Evolutionary conservation across 2,797 vertebrate genomes (phyloP).

Genomic region (Coccyzus lansbergi): DNA sequence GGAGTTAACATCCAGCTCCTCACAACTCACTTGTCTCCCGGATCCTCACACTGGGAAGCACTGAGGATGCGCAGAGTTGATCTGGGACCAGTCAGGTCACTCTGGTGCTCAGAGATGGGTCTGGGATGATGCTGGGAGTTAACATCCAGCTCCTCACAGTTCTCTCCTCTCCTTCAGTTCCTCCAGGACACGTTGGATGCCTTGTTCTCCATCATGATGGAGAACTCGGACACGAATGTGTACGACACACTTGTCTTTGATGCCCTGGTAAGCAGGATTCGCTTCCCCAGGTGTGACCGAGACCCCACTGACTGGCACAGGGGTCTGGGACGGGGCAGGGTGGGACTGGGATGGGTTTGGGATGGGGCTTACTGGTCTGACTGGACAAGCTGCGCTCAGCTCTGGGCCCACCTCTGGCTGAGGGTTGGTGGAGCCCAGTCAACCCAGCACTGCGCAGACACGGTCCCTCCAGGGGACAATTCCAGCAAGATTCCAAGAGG

Average conservation of each 20-base stretch:
- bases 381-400: neutral
- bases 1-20: no score
- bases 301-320: neutral
- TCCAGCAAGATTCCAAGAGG: no score
- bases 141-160: rapidly evolving
- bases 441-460: no score
- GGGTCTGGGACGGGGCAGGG: neutral
- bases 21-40: no score
- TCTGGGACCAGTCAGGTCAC: neutral
- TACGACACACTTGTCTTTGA: conserved; percentile 65
- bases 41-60: no score
- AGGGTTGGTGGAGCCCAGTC: no score
- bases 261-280: conserved; percentile 37
- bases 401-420: rapidly evolving
- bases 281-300: neutral
- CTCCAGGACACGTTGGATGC: conserved; percentile 71
- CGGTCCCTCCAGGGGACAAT: no score
- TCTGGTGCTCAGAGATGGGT: rapidly evolving
- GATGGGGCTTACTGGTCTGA: neutral
- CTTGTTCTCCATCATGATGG: conserved; percentile 75
- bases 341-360: neutral
- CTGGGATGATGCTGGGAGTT: rapidly evolving
- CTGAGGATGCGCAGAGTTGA: no score
- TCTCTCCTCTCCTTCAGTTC: conserved; percentile 21
- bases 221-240: conserved; percentile 29